Percentiles rank a stretch among this genome's conserved stretches.
phyloP scores from a whole-genome alignment of 92 coral and sea anemone genomes.

The Zoanthus gigantus region DNA sequence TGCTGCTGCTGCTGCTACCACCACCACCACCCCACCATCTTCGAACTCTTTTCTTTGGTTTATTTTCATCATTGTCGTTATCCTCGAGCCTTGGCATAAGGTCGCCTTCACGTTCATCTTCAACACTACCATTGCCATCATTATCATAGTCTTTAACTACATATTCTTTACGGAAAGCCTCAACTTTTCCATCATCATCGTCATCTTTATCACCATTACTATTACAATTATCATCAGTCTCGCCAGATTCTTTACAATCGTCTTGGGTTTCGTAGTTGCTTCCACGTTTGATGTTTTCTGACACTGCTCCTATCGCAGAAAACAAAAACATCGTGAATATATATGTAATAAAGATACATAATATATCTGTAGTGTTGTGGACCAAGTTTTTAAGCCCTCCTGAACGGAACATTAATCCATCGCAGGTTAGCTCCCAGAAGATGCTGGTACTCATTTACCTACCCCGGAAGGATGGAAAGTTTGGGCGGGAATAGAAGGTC shows the following conservation, averaged over 20 bases:
- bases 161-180: neutral
- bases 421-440: no score
- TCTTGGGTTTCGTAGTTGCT: neutral
- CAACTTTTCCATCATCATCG: neutral
- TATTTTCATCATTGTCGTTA: constrained; percentile 29
- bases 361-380: no score
- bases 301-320: no score
- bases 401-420: no score
- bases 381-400: no score
- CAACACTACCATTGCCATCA: neutral
- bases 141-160: neutral
- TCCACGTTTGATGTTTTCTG: neutral
- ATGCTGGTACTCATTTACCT: no score
- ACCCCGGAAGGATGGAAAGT: no score
- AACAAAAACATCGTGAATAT: neutral
- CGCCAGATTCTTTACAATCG: neutral
- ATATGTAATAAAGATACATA: no score
- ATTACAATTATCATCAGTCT: neutral
- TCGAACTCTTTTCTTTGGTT: constrained; percentile 39
- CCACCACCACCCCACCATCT: constrained; percentile 42
- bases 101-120: neutral
- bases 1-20: constrained; percentile 17
- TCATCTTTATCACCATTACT: neutral
- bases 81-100: neutral
- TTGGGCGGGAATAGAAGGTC: no score